Conservation (phyloP, 2,888 invertebrate genomes). For the Drosophila meridionalis region DNA sequence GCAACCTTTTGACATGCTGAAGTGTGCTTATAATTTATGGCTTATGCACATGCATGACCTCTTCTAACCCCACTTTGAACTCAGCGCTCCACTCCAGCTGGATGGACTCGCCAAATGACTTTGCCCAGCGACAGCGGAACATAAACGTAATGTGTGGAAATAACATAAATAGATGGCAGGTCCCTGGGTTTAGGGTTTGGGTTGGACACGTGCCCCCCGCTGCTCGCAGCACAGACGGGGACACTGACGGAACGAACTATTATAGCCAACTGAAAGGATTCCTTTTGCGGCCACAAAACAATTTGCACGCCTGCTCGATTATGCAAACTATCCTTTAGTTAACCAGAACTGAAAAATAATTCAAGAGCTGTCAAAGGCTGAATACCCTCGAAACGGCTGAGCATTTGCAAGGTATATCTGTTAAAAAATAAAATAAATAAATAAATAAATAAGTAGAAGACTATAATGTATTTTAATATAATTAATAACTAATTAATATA, state of each 20-base stretch:
- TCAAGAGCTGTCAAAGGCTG: not conserved
- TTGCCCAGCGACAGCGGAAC: slow-evolving; percentile 42
- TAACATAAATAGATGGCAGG: slow-evolving; percentile 46
- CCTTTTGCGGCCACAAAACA: slow-evolving; percentile 5
- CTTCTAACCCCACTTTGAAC: slow-evolving; percentile 11
- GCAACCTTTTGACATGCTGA: slow-evolving; percentile 63
- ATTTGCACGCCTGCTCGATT: slow-evolving; percentile 25
- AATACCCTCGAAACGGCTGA: not conserved
- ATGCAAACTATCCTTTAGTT: slow-evolving; percentile 26
- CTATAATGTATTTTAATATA: no score
- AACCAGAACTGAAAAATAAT: not conserved
- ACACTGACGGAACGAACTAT: slow-evolving; percentile 38
- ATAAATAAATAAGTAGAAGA: no score
- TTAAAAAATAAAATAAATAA: not conserved
- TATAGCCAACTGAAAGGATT: slow-evolving; percentile 25
- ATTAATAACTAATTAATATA: no score
- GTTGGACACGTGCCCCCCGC: slow-evolving; percentile 10
- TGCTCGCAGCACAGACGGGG: not conserved
- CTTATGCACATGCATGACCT: slow-evolving; percentile 62
- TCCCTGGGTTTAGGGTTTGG: slow-evolving; percentile 9
- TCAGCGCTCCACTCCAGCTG: slow-evolving; percentile 7
- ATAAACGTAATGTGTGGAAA: slow-evolving; percentile 63
- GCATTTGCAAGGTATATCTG: not conserved
- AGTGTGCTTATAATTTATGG: slow-evolving; percentile 70
- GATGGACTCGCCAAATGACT: slow-evolving; percentile 48